Percentiles rank a stretch among this genome's conserved stretches.
These are phyloP conservation scores for Callimorpha dominula DNA, from an alignment of 2,888 invertebrate species.

Conservation along the genomic window DNA sequence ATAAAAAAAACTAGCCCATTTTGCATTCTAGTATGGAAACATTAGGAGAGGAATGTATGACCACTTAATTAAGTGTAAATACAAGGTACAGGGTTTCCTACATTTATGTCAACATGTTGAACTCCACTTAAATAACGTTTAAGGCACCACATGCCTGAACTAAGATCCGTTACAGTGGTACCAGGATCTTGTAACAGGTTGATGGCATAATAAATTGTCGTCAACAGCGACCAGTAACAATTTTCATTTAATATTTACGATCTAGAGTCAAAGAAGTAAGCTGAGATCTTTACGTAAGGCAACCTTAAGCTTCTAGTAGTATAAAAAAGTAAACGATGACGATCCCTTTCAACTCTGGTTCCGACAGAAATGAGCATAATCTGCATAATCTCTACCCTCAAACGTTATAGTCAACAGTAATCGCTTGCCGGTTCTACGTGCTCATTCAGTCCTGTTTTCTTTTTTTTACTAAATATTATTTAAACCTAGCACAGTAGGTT, in stretches of 20 bases:
- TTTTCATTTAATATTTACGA: not conserved
- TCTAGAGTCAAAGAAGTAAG: not conserved
- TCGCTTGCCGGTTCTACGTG: too few species aligned
- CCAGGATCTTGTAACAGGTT: not conserved
- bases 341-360: not conserved
- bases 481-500: too few species aligned
- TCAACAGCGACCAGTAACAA: not conserved
- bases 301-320: not conserved
- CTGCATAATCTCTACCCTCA: not conserved
- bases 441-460: too few species aligned
- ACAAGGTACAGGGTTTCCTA: not conserved
- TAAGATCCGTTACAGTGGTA: constrained; percentile 3
- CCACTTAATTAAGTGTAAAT: not conserved
- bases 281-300: not conserved
- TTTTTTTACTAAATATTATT: too few species aligned
- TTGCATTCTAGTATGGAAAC: not conserved
- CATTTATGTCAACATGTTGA: not conserved
- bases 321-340: not conserved
- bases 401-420: too few species aligned
- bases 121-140: constrained; percentile 8
- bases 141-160: not conserved
- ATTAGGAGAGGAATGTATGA: constrained; percentile 6
- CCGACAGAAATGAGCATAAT: not conserved
- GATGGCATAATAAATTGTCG: not conserved
- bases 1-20: not conserved